Conservation (phyloP, 2,797 vertebrate genomes). For the Leontopithecus rosalia region DNA sequence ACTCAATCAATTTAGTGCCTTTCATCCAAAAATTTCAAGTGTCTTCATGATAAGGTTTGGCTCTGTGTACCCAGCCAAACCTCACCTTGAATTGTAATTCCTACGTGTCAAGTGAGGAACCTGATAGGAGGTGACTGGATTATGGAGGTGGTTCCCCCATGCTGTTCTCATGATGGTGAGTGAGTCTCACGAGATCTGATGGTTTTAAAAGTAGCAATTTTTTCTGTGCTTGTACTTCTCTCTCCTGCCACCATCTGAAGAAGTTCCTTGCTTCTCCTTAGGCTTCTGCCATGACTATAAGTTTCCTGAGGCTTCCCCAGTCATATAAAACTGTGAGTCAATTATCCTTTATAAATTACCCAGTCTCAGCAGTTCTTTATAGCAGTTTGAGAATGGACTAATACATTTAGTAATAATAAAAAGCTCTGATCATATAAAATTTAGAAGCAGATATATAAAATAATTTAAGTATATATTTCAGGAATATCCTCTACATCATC, state of each 20-base stretch:
- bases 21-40: slow-evolving; percentile 26
- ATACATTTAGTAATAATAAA: not conserved
- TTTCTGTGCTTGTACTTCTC: not conserved
- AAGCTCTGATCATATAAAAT: not conserved
- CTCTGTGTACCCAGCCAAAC: not conserved
- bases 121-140: not conserved
- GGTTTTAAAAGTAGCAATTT: not conserved
- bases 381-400: not conserved
- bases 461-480: not conserved
- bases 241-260: not conserved
- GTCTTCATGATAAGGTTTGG: not conserved
- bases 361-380: not conserved
- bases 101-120: not conserved
- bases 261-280: not conserved
- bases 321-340: not conserved
- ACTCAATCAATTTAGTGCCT: not conserved
- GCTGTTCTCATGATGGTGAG: not conserved
- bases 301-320: not conserved
- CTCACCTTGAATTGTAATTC: not conserved
- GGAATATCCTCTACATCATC: not conserved
- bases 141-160: not conserved
- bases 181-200: not conserved
- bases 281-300: not conserved
- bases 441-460: not conserved
- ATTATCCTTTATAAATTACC: not conserved